Evolutionary conservation across 2,113 vertebrate genomes (phyloP).

Genomic region (Heteronetta atricapilla): DNA sequence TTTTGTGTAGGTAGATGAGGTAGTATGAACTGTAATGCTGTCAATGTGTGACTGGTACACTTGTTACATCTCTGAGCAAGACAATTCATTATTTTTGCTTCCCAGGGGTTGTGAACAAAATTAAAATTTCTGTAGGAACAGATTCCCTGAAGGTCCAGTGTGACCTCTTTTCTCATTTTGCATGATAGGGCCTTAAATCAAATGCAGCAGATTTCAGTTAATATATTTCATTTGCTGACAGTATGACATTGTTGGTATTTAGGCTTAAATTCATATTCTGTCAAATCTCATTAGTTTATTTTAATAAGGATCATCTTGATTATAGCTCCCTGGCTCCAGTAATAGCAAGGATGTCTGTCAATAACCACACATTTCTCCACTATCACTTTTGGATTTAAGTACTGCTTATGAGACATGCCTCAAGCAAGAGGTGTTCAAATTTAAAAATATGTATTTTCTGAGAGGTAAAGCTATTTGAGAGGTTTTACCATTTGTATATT

Average conservation of each 20-base stretch:
- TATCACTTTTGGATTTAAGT: background rate
- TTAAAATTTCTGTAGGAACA: conserved; percentile 51
- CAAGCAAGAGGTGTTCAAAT: background rate
- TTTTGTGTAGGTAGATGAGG: background rate
- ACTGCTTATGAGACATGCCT: background rate
- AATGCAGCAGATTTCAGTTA: conserved; percentile 40
- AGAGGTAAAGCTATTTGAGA: background rate
- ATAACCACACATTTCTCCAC: background rate
- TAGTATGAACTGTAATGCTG: background rate
- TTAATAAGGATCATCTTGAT: conserved; percentile 20
- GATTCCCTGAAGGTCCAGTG: conserved; percentile 19
- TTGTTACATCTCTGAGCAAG: conserved; percentile 19
- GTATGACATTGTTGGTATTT: conserved; percentile 44
- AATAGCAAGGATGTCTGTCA: background rate
- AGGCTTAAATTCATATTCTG: conserved; percentile 48
- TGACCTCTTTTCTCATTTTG: conserved; percentile 36
- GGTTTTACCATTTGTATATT: background rate
- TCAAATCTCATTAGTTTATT: conserved; percentile 46
- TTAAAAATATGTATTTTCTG: conserved; percentile 12
- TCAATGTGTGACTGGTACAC: background rate
- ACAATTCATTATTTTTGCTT: conserved; percentile 34
- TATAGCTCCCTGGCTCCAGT: background rate
- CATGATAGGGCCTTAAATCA: background rate
- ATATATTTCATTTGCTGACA: conserved; percentile 32
- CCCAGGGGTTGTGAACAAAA: conserved; percentile 39